Evolutionary conservation across 2,888 invertebrate genomes (phyloP).

Genomic region (Polydesmus complanatus): DNA sequence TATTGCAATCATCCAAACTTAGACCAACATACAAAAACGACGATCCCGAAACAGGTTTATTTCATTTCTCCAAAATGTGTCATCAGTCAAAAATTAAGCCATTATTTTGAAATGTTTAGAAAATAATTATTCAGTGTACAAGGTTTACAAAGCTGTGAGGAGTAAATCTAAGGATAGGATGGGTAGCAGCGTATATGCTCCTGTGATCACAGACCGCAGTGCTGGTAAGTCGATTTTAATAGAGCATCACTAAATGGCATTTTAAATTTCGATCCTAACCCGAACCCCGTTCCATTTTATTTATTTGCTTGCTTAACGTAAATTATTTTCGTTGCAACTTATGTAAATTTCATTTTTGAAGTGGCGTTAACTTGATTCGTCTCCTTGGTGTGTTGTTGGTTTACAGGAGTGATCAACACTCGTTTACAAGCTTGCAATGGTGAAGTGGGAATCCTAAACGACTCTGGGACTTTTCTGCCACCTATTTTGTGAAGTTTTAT

Average conservation of each 20-base stretch:
- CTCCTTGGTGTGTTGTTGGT: neutral
- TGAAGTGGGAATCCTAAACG: slow-evolving; percentile 37
- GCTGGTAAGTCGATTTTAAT: slow-evolving; percentile 3
- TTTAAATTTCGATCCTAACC: too few species aligned
- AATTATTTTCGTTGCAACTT: neutral
- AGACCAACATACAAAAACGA: slow-evolving; percentile 5
- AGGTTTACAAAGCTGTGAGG: slow-evolving; percentile 30
- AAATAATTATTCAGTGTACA: slow-evolving; percentile 25
- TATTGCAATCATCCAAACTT: slow-evolving; percentile 19
- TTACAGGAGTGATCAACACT: slow-evolving; percentile 15
- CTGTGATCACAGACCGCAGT: neutral
- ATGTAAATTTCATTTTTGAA: neutral
- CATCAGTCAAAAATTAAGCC: too few species aligned
- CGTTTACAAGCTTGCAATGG: slow-evolving; percentile 33
- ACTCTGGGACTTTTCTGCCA: slow-evolving; percentile 48
- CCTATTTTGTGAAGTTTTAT: slow-evolving; percentile 41
- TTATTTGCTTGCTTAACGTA: neutral
- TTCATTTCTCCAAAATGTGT: slow-evolving; percentile 1
- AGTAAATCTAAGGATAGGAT: slow-evolving; percentile 13
- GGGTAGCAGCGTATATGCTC: neutral
- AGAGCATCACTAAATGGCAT: too few species aligned
- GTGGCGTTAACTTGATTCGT: neutral
- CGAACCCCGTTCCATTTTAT: too few species aligned
- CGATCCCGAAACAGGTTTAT: slow-evolving; percentile 1
- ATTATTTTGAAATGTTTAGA: too few species aligned